Base-by-base conservation (phyloP, 2,113 vertebrate genomes). In the Calcarius ornatus region DNA sequence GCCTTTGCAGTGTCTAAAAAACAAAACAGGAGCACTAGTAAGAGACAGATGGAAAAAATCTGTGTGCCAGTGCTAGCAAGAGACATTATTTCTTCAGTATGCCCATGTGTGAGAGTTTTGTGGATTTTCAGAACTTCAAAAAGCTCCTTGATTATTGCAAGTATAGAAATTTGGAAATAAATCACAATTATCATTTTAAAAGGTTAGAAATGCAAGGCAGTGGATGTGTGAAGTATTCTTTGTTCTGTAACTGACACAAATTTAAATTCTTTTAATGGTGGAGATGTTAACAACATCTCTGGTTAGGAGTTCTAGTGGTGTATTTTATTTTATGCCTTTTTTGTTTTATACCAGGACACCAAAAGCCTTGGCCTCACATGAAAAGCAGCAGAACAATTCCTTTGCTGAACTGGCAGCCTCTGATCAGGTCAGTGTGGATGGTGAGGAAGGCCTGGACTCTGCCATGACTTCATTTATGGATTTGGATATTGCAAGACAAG, bases 391-490 rank as follows among this genome's bases (percentile, higher is more conserved):
- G 28, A 47, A 38, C 15, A 70, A 17, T 42, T 76, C 84, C 37
- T 33, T 38, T 53, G 9, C 48, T 50, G 63, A 78, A 57, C 2
- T 5, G 18, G 25, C 31, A 61, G n/a, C 57, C 48, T n/a, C 57
- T 19, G 79, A 85, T 40, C 59, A 76, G 3, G 5, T 22, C 27
- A 63, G 18, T 16, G 1, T 11, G 25, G 45, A 69, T 31, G 61
- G 53, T 14, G 82, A 95, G 1, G 91, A 95, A 3, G 27, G 56
- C 7, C 8, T 54, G 54, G 68, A 64, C 38, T 6, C 1, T 7
- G 0, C 1, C 10, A 0, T 0, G 1, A 3, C 0, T 56, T 63
- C 57, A 21, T 0, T 0, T 3, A 0, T 6, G 2, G 94, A 96
- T 75, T 78, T 98, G 90, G 96, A 94, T 6, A 11, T 63, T 5